Evolutionary conservation across 2,888 invertebrate genomes (phyloP).

Genomic region (Microctonus aethiopoides): DNA sequence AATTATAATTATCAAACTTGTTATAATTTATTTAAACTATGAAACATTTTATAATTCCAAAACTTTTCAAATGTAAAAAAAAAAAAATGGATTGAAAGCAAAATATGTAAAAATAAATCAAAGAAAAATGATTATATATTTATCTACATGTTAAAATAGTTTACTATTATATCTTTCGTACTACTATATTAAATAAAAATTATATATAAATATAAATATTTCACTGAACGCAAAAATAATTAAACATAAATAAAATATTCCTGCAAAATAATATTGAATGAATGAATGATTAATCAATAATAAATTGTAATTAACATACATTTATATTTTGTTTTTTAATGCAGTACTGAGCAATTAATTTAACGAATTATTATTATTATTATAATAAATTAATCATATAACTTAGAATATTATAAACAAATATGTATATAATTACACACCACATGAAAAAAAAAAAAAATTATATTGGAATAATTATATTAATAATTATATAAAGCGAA

Average conservation of each 20-base stretch:
- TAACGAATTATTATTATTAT: neutral
- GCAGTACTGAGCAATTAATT: neutral
- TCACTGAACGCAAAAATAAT: neutral
- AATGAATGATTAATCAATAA: neutral
- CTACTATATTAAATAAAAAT: neutral
- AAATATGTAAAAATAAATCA: neutral
- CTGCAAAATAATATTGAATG: no score
- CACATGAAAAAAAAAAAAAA: neutral
- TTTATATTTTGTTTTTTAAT: neutral
- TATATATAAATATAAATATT: neutral
- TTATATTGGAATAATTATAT: neutral
- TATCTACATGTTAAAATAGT: neutral
- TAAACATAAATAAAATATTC: neutral
- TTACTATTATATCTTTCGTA: neutral
- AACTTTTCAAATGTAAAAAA: no score
- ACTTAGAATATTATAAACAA: neutral
- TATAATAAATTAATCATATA: neutral
- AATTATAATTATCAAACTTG: no score
- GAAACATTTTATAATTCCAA: no score
- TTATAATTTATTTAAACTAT: no score
- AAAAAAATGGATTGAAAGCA: no score
- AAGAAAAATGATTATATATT: neutral
- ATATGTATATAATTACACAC: neutral
- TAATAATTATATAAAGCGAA: neutral
- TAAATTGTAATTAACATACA: neutral